These are phyloP conservation scores for Entomobrya multifasciata DNA, from an alignment of 2,888 invertebrate genomes.

Conservation along the genomic window DNA sequence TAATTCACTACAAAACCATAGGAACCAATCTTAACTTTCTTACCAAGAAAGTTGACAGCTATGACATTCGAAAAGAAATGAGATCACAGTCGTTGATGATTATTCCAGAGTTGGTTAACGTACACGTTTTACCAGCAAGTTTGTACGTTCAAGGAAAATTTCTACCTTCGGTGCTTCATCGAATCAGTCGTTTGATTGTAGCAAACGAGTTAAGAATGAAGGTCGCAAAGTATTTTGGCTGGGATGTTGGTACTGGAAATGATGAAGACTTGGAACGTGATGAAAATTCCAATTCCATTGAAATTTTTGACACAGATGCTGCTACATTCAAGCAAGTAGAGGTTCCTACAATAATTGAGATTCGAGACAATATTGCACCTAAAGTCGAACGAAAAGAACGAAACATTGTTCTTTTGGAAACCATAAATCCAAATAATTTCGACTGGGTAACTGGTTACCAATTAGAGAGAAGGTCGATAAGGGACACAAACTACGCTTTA, in stretches of 20 bases:
- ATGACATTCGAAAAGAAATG: conserved; percentile 20
- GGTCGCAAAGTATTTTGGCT: conserved; percentile 81
- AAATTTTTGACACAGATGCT: no score
- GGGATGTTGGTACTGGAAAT: conserved; percentile 25
- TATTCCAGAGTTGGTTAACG: conserved; percentile 92
- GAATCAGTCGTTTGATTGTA: conserved; percentile 87
- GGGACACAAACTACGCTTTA: conserved; percentile 21
- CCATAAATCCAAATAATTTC: conserved; percentile 31
- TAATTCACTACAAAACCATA: conserved; percentile 90
- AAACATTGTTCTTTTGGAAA: conserved; percentile 8
- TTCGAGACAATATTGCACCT: no score
- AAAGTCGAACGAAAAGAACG: no score
- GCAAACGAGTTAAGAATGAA: conserved; percentile 87
- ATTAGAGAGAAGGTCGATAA: neutral
- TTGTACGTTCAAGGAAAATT: conserved; percentile 93
- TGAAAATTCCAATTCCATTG: no score
- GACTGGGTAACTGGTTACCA: neutral
- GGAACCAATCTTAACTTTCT: conserved; percentile 85
- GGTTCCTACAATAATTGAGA: no score
- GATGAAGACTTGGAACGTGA: neutral
- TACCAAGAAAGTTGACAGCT: conserved; percentile 78
- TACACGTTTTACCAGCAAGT: conserved; percentile 83
- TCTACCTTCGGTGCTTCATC: conserved; percentile 92
- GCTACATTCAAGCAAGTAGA: no score
- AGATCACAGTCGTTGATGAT: no score